Conservation (phyloP, 2,797 vertebrate genomes). For the Saxicola maurus region DNA sequence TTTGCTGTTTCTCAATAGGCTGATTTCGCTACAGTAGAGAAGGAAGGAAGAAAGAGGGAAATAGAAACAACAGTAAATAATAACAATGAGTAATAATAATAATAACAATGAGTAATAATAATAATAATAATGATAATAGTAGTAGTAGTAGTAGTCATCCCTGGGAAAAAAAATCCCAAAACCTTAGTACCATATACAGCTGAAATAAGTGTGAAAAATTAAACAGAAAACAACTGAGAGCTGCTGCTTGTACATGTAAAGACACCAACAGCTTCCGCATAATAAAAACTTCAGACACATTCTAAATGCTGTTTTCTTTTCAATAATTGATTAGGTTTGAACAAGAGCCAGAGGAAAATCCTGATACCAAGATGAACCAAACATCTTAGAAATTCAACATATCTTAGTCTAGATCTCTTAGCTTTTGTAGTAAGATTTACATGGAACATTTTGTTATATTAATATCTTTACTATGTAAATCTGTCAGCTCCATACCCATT, state of each 20-base stretch:
- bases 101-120: not conserved
- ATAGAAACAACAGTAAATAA: too few relatives aligned
- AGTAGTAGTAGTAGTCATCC: not conserved
- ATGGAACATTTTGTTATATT: slow-evolving; percentile 3
- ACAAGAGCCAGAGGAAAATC: not conserved
- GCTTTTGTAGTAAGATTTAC: not conserved
- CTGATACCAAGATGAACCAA: not conserved
- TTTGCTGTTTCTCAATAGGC: slow-evolving; percentile 92
- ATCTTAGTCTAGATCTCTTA: slow-evolving; percentile 10
- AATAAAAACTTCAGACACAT: not conserved
- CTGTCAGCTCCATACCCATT: not conserved
- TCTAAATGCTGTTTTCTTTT: not conserved
- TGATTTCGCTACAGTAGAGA: slow-evolving; percentile 76
- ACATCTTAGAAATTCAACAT: not conserved
- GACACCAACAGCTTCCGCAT: not conserved
- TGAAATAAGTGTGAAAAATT: not conserved
- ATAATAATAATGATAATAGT: not conserved
- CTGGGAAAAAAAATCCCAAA: not conserved
- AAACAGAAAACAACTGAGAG: not conserved
- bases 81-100: not conserved
- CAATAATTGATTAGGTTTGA: not conserved
- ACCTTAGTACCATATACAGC: not conserved
- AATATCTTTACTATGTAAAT: slow-evolving; percentile 2
- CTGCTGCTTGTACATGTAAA: not conserved
- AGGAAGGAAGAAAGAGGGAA: slow-evolving; percentile 5